Evolutionary conservation across 2,888 invertebrate species (phyloP).

Genomic region (Ctenicera cuprea): DNA sequence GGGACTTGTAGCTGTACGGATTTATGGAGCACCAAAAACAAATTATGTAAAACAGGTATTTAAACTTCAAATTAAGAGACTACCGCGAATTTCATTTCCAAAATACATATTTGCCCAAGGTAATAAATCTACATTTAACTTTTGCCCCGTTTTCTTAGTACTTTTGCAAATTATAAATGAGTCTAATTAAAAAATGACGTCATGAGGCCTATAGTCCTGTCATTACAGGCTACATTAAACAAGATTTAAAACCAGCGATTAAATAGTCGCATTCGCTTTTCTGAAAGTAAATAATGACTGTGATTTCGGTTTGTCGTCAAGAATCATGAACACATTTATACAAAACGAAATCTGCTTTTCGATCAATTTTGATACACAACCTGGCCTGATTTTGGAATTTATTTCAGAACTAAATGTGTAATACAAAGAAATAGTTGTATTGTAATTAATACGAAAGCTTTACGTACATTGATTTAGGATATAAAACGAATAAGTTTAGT

Average conservation of each 20-base stretch:
- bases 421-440: no score
- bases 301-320: neutral
- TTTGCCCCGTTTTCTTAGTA: conserved; percentile 25
- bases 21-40: conserved; percentile 56
- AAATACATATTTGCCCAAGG: conserved; percentile 46
- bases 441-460: no score
- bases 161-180: conserved; percentile 23
- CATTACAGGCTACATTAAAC: conserved; percentile 11
- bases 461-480: no score
- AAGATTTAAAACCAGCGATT: conserved; percentile 3
- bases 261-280: neutral
- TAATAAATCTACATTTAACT: conserved; percentile 40
- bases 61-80: conserved; percentile 48
- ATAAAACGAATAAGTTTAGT: no score
- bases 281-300: conserved; percentile 1
- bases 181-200: conserved; percentile 27
- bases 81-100: conserved; percentile 50
- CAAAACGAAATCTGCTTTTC: neutral
- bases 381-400: no score
- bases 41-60: conserved; percentile 59
- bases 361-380: no score
- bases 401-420: no score
- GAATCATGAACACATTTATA: neutral
- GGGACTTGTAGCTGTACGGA: conserved; percentile 50
- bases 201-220: neutral